These are phyloP conservation scores for Rutpela maculata DNA, from an alignment of 2,888 invertebrate species.

Conservation along the genomic window DNA sequence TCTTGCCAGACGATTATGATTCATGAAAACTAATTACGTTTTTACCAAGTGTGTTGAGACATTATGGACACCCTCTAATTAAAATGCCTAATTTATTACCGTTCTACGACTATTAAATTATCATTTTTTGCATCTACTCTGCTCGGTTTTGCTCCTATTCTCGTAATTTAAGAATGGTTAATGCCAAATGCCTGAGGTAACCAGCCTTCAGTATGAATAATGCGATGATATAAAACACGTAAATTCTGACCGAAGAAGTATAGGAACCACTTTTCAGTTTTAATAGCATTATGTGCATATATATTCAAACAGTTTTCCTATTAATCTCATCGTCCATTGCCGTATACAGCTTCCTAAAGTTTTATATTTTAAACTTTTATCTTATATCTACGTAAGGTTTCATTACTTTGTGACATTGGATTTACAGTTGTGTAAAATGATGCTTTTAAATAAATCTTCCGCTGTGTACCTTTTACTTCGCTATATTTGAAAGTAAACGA, in stretches of 20 bases:
- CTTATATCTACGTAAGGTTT: neutral
- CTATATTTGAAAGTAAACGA: neutral
- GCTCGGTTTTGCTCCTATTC: neutral
- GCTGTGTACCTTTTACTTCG: neutral
- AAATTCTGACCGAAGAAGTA: neutral
- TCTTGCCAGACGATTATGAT: too few species aligned
- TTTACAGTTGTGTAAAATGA: neutral
- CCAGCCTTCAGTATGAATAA: neutral
- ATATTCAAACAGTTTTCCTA: neutral
- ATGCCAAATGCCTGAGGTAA: neutral
- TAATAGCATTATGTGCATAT: neutral
- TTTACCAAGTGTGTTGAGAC: too few species aligned
- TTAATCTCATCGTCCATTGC: neutral
- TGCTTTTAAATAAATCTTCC: neutral
- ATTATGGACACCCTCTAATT: too few species aligned
- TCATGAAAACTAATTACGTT: too few species aligned
- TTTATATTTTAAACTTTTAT: slow-evolving; percentile 1
- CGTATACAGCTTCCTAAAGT: neutral
- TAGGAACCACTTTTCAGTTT: slow-evolving; percentile 1
- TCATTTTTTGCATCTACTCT: neutral
- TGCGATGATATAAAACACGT: neutral
- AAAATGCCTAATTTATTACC: neutral
- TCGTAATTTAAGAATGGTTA: neutral
- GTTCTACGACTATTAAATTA: neutral
- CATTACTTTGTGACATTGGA: neutral